Evolutionary conservation across 2,888 invertebrate genomes (phyloP).

Genomic region (Netelia melanura): DNA sequence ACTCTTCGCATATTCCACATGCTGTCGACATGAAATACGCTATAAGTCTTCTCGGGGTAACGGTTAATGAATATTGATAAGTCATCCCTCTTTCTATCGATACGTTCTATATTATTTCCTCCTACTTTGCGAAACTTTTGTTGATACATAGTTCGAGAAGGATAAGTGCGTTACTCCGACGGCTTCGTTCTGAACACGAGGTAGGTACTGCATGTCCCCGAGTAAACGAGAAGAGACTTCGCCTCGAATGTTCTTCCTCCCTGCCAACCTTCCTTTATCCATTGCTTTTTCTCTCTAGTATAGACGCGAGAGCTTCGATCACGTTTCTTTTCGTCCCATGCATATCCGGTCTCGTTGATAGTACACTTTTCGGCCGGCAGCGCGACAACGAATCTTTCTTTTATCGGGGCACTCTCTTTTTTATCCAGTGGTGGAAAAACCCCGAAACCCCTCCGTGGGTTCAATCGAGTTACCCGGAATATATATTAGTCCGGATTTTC

Average conservation of each 20-base stretch:
- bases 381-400: constrained; percentile 13
- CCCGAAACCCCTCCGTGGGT: constrained; percentile 55
- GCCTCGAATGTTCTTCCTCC: constrained; percentile 42
- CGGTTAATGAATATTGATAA: constrained; percentile 80
- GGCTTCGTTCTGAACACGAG: neutral
- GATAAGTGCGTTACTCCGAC: neutral
- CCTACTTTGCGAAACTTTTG: neutral
- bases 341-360: constrained; percentile 23
- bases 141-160: neutral
- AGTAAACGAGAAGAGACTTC: constrained; percentile 78
- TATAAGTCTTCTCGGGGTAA: constrained; percentile 57
- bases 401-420: constrained; percentile 25
- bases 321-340: constrained; percentile 12
- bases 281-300: constrained; percentile 29
- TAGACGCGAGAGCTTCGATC: constrained; percentile 14
- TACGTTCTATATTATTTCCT: neutral
- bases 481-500: constrained; percentile 79
- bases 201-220: constrained; percentile 60
- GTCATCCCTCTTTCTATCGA: constrained; percentile 59
- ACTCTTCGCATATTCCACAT: neutral
- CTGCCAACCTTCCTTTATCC: constrained; percentile 29
- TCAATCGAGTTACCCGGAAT: constrained; percentile 78
- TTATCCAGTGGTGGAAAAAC: constrained; percentile 1
- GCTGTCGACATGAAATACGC: neutral
- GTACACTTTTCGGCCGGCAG: constrained; percentile 10